Evolutionary conservation across 1,140 invertebrate genomes (phyloP).

Genomic region (Conus ventricosus): DNA sequence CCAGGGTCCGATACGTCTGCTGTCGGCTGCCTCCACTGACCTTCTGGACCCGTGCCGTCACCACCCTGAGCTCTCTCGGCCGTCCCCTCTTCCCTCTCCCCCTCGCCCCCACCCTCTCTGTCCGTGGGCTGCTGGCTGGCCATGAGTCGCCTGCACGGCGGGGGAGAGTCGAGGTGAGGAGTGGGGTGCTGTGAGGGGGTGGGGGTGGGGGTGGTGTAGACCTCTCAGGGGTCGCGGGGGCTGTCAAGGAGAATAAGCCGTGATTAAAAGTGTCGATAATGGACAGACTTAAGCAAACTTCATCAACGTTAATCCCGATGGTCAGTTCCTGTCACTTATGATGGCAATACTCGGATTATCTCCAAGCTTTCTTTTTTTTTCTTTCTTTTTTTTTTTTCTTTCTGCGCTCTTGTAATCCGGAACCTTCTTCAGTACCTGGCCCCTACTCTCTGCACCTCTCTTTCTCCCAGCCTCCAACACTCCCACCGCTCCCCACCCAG

Average conservation of each 20-base stretch:
- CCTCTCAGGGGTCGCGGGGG: background rate
- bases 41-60: background rate
- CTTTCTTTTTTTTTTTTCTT: background rate
- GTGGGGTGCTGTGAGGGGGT: background rate
- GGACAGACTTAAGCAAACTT: conserved; percentile 12
- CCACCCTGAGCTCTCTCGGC: background rate
- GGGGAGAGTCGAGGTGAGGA: no score
- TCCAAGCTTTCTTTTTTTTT: background rate
- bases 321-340: background rate
- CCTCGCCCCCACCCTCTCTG: background rate
- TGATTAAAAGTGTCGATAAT: conserved; percentile 1
- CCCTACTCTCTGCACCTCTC: background rate
- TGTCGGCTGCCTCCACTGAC: background rate
- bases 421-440: background rate
- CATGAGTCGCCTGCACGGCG: background rate
- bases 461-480: background rate
- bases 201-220: background rate
- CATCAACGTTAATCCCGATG: background rate
- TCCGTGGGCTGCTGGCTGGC: background rate
- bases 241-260: background rate
- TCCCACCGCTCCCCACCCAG: background rate
- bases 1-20: conserved; percentile 7
- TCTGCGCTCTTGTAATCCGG: background rate
- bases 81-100: background rate
- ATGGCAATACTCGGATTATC: background rate